Percentiles rank a stretch among this genome's conserved stretches.
Evolutionary conservation across 2,113 vertebrate genomes (phyloP).

Genomic region (Oreotrochilus melanogaster): DNA sequence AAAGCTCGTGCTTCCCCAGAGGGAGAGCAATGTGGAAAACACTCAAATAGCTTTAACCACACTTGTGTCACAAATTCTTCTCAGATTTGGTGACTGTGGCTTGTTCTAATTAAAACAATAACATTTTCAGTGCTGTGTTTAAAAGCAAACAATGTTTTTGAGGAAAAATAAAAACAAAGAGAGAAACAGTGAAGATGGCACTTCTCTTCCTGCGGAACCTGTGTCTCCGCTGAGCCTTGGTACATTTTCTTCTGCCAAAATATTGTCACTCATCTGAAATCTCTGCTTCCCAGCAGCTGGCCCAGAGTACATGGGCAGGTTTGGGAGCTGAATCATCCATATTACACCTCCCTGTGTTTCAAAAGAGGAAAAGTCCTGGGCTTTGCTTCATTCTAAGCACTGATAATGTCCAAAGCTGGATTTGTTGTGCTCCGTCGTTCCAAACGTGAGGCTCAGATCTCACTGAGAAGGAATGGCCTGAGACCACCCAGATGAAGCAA

Average conservation of each 20-base stretch:
- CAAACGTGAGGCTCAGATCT: background rate
- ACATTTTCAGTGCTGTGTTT: background rate
- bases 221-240: background rate
- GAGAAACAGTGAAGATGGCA: background rate
- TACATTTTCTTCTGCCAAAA: background rate
- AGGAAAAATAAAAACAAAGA: background rate
- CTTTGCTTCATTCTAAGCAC: background rate
- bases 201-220: background rate
- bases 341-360: background rate
- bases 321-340: background rate
- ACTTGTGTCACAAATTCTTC: constrained; percentile 32
- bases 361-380: background rate
- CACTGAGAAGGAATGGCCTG: background rate
- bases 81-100: background rate
- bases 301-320: background rate
- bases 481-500: background rate
- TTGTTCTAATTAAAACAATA: constrained; percentile 10
- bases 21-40: background rate
- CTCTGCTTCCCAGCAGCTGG: background rate
- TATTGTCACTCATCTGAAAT: background rate
- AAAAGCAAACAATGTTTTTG: background rate
- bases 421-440: background rate
- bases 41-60: constrained; percentile 22
- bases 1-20: background rate
- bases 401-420: background rate